Conservation (phyloP, 2,797 vertebrate genomes). For the Sciurus vulgaris region DNA sequence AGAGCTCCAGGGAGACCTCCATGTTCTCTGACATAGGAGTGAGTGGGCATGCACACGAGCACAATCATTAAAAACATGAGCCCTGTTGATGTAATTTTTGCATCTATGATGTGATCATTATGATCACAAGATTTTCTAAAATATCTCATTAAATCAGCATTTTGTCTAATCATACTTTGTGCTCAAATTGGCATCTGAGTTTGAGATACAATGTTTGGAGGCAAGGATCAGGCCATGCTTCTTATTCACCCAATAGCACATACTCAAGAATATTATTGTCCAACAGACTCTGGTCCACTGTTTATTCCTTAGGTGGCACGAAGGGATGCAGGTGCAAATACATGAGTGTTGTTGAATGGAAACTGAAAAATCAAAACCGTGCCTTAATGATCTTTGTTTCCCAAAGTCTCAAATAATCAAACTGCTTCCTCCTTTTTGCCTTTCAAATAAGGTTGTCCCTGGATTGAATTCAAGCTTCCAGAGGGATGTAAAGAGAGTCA, state of each 20-base stretch:
- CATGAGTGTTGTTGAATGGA: not conserved
- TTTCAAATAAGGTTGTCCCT: not conserved
- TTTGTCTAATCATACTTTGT: not conserved
- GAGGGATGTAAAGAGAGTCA: not conserved
- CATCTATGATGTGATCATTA: not conserved
- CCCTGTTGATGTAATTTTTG: not conserved
- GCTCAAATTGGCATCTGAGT: not conserved
- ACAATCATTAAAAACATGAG: not conserved
- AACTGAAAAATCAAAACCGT: not conserved
- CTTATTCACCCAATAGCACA: not conserved
- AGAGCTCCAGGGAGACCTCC: not conserved
- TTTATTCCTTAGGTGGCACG: not conserved
- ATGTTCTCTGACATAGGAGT: not conserved
- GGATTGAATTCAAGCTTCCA: not conserved
- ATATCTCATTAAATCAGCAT: not conserved
- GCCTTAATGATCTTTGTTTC: not conserved
- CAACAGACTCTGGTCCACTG: not conserved
- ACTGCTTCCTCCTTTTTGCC: not conserved
- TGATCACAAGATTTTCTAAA: not conserved
- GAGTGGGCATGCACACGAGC: too few species aligned
- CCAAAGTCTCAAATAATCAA: not conserved
- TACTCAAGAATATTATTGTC: not conserved
- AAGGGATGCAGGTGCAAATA: not conserved
- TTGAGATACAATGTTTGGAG: not conserved
- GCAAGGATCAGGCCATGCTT: not conserved